These are phyloP conservation scores for Falco berigora DNA, from an alignment of 2,797 vertebrate genomes.

Conservation along the genomic window DNA sequence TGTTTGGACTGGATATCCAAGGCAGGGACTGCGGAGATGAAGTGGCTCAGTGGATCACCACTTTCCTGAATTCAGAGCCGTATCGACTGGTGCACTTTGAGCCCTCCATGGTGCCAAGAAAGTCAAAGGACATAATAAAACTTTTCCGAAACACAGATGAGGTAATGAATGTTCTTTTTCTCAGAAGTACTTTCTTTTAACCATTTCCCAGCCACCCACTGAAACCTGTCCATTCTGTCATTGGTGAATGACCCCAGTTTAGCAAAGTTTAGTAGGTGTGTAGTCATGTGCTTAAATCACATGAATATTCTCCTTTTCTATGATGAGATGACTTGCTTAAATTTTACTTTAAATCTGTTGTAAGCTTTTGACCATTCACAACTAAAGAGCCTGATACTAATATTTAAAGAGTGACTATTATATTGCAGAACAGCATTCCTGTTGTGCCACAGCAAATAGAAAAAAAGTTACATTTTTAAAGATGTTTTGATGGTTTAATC, in stretches of 20 bases:
- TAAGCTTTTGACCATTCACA: background rate
- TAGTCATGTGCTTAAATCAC: background rate
- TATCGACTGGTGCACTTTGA: conserved; percentile 89
- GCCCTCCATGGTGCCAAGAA: conserved; percentile 76
- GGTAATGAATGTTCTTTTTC: conserved; percentile 64
- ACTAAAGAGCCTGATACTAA: background rate
- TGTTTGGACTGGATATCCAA: conserved; percentile 82
- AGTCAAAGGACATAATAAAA: conserved; percentile 30
- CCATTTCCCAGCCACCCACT: background rate
- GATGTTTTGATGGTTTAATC: background rate
- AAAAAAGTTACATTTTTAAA: background rate
- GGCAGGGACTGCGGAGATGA: conserved; percentile 89
- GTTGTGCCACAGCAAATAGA: background rate
- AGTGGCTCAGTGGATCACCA: conserved; percentile 83
- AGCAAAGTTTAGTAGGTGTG: background rate
- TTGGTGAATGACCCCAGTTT: background rate
- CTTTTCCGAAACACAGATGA: conserved; percentile 68
- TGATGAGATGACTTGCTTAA: background rate
- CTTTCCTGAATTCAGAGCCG: conserved; percentile 74
- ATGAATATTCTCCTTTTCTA: background rate
- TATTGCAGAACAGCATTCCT: background rate
- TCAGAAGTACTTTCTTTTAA: background rate
- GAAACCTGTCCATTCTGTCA: background rate
- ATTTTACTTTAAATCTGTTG: background rate
- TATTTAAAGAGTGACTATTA: background rate